phyloP scores from a whole-genome alignment of 2,888 invertebrate species.

The Eulithis prunata region DNA sequence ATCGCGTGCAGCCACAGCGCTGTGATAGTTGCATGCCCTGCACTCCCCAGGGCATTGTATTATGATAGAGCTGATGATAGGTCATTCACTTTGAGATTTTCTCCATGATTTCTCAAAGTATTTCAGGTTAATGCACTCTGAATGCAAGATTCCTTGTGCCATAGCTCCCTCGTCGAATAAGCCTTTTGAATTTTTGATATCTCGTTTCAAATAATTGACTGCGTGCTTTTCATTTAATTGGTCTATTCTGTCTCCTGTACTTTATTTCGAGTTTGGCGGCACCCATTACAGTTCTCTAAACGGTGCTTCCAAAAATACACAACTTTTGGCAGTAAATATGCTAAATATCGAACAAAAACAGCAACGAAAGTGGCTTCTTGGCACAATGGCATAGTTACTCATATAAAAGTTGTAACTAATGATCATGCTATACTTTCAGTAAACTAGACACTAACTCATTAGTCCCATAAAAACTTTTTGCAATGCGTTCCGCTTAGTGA shows the following conservation, averaged over 20 bases:
- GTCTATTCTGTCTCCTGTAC: too few species aligned
- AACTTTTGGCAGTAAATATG: too few species aligned
- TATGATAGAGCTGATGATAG: constrained; percentile 23
- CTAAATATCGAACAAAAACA: too few species aligned
- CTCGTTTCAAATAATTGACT: too few species aligned
- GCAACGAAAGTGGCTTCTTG: too few species aligned
- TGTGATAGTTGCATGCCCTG: constrained; percentile 17
- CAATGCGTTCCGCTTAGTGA: constrained; percentile 40
- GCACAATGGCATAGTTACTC: too few species aligned
- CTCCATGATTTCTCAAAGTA: constrained; percentile 4
- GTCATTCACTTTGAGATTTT: constrained; percentile 25
- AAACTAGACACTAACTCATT: constrained; percentile 4
- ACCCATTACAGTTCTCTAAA: too few species aligned
- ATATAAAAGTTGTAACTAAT: not conserved
- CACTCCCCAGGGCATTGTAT: constrained; percentile 40
- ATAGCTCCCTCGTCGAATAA: not conserved
- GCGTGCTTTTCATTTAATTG: too few species aligned
- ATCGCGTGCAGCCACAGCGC: constrained; percentile 39
- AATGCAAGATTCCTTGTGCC: not conserved
- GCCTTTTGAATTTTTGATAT: too few species aligned
- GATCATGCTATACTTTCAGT: not conserved
- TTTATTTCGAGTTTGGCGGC: too few species aligned
- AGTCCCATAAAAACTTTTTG: constrained; percentile 18
- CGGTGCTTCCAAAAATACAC: too few species aligned
- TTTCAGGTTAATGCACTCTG: not conserved